Conservation (phyloP, 2,888 invertebrate species). For the Tortricodes alternella region DNA sequence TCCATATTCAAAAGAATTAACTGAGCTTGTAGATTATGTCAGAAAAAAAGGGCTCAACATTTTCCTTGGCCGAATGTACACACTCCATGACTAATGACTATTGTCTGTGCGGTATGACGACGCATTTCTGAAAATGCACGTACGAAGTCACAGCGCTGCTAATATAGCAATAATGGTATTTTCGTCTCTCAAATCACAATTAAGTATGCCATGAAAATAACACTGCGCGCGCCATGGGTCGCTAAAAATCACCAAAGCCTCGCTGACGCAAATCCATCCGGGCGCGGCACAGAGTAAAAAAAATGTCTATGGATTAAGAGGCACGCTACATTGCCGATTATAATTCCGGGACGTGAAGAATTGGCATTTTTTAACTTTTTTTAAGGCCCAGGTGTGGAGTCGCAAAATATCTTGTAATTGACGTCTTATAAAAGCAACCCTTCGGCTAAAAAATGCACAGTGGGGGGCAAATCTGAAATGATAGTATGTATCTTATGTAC, state of each 20-base stretch:
- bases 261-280: constrained; percentile 52
- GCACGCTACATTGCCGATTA: constrained; percentile 76
- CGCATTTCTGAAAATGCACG: too few species aligned
- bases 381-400: constrained; percentile 59
- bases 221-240: constrained; percentile 11
- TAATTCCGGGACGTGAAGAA: constrained; percentile 60
- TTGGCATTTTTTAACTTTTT: constrained; percentile 45
- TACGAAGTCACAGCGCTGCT: too few species aligned
- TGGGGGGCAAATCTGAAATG: constrained; percentile 40
- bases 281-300: constrained; percentile 30
- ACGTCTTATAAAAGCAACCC: constrained; percentile 44
- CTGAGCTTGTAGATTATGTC: too few species aligned
- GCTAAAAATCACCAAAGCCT: constrained; percentile 51
- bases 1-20: too few species aligned
- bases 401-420: constrained; percentile 71
- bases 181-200: constrained; percentile 1
- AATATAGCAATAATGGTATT: neutral
- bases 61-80: too few species aligned
- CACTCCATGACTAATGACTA: too few species aligned
- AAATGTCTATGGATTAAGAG: constrained; percentile 60
- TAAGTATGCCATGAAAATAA: constrained; percentile 8
- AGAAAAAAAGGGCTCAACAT: too few species aligned
- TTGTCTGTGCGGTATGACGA: too few species aligned
- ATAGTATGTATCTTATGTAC: constrained; percentile 16
- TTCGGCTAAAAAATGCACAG: constrained; percentile 42